Percentiles rank a stretch among this genome's conserved stretches.
Conservation (phyloP, 2,797 vertebrate genomes). For the Salmo trutta region DNA sequence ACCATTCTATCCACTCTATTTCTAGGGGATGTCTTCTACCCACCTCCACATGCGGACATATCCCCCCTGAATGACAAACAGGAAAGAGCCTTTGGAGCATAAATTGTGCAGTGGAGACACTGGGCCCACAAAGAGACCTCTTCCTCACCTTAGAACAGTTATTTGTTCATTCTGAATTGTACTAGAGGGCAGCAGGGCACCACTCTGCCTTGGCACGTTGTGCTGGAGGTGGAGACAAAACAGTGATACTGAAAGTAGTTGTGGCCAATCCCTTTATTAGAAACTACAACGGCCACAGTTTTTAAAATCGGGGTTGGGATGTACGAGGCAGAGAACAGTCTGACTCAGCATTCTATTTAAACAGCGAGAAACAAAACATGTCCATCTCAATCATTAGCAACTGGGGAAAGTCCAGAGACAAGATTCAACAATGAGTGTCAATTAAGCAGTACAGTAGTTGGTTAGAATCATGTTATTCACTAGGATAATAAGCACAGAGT, state of each 20-base stretch:
- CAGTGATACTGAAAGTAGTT: background rate
- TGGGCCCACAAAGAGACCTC: slow-evolving; percentile 4
- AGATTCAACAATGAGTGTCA: background rate
- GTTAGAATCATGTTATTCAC: background rate
- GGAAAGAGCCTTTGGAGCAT: slow-evolving; percentile 29
- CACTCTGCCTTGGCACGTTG: background rate
- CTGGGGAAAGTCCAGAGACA: background rate
- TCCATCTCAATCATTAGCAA: background rate
- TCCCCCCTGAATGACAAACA: slow-evolving; percentile 28
- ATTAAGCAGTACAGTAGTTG: background rate
- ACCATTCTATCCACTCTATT: background rate
- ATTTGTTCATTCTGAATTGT: slow-evolving; percentile 11
- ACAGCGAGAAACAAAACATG: background rate
- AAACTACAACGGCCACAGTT: background rate
- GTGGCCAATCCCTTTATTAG: background rate
- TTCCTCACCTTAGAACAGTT: slow-evolving; percentile 9
- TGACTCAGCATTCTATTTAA: background rate
- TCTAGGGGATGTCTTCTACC: background rate
- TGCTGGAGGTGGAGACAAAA: background rate
- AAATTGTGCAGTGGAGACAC: slow-evolving; percentile 26
- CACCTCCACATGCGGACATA: background rate
- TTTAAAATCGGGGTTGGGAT: background rate
- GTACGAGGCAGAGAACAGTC: background rate
- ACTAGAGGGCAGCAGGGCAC: slow-evolving; percentile 1
- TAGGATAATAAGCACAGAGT: background rate